Evolutionary conservation across 2,888 invertebrate species (phyloP), one percentile per base, ranked within the genome.

Genomic region (Drosophila nr. fundita): DNA sequence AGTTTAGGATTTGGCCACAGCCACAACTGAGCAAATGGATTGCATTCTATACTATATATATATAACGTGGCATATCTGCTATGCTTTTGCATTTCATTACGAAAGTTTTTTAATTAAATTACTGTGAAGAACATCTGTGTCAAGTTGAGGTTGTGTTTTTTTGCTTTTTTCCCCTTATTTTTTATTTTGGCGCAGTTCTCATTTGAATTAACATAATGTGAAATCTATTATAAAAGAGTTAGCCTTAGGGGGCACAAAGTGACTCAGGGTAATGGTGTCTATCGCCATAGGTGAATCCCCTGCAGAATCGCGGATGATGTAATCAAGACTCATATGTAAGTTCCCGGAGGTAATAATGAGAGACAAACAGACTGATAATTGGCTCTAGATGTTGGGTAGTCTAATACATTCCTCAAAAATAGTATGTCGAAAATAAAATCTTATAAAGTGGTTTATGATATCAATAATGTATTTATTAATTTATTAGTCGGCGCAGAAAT

Each of bases 41-140:
- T 70, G 72, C 76, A 82, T 70, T 68, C 53, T 53, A 64, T 65
- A 58, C 74, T 64, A 71, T 66, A 49, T 60, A 73, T 68, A 49
- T 60, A 73, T 68, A 24, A 2, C 24, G 24, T 24, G 24, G 24
- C 24, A 49, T 60, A 73, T 68, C 61, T 70, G 64, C 57, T 57
- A 68, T 64, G 59, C 66, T 79, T 88, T 88, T 78, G 80, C 82
- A 79, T 88, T 88, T 88, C 83, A 88, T 88, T 88, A 83, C 89
- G 75, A 88, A 88, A 90, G 79, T 88, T 88, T 88, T 87, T 90
- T 90, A 88, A 88, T 88, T 88, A 88, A 90, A 88, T 88, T 82
- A 87, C 78, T 82, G 74, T 61, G 76, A 64, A 74, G 83, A 77
- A 82, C 90, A 89, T 90, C 86, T 88, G 88, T 88, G 86, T 88